Percentiles rank a stretch among this genome's conserved stretches.
These are phyloP conservation scores for Lycodopsis pacificus DNA, from an alignment of 2,797 vertebrate genomes.

Conservation along the genomic window DNA sequence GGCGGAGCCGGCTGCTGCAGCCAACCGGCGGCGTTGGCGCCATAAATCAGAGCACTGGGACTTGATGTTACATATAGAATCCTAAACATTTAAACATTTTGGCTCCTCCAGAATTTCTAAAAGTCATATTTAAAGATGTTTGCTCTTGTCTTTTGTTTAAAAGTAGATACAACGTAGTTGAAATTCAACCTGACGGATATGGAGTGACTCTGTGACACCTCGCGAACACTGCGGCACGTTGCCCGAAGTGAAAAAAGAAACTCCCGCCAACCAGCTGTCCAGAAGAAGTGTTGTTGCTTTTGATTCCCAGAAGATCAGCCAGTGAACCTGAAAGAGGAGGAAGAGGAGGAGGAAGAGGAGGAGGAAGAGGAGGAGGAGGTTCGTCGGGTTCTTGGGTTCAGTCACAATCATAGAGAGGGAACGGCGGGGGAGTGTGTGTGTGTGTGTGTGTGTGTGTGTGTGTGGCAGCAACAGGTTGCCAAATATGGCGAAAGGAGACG, in stretches of 20 bases:
- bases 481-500: constrained; percentile 74
- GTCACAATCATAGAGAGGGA: constrained; percentile 43
- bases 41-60: constrained; percentile 3
- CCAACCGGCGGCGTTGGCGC: constrained; percentile 11
- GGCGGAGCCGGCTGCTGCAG: constrained; percentile 9
- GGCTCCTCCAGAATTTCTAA: background rate
- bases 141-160: fast-evolving
- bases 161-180: background rate
- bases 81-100: background rate
- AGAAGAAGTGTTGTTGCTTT: constrained; percentile 30
- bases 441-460: constrained; percentile 43
- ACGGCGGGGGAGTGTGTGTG: constrained; percentile 43
- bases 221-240: constrained; percentile 11
- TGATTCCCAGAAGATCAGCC: constrained; percentile 59
- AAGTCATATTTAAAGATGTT: background rate
- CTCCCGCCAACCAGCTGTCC: constrained; percentile 50
- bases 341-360: background rate
- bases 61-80: background rate
- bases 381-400: constrained; percentile 71
- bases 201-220: constrained; percentile 5
- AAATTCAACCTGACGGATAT: constrained; percentile 8
- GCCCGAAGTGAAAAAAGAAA: background rate
- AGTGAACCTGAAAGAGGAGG: constrained; percentile 56
- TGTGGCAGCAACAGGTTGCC: constrained; percentile 52
- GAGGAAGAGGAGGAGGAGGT: constrained; percentile 13